Evolutionary conservation across 2,797 vertebrate species (phyloP), one percentile per base, ranked within the genome.

Genomic region (Sebastes aleutianus): DNA sequence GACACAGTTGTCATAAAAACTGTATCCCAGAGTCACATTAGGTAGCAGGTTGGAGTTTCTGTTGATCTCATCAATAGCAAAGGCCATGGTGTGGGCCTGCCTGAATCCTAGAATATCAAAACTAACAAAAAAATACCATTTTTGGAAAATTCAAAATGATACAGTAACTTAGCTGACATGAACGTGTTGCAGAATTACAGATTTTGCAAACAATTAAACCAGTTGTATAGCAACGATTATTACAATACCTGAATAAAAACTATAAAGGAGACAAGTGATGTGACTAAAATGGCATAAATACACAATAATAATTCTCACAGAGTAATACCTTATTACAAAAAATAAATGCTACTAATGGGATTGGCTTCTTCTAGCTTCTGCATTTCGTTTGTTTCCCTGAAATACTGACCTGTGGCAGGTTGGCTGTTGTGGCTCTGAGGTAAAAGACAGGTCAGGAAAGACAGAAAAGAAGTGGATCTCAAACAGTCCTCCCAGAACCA

Each of bases 401-500:
- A 32, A 32, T 32, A 32, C 85, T 90, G 36, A 92, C 91, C 88
- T 70, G 1, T 91, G 26, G 68, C 89, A 91, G 31, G 36, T 80
- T 3, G 91, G 90, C 36, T 91, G 80, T 27, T 91, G 79, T 10
- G 94, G 94, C 63, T 94, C 74, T 31, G 89, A 91, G 20, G 72
- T 92, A 64, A 93, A 96, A 59, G 88, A 90, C 34, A 93, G 57
- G 13, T 94, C 90, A 39, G 92, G 91, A 62, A 91, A 91, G 1
- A 87, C 43, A 12, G 93, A 89, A 43, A 88, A 86, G n/a, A 93
- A 86, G 27, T 91, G 80, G 6, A 94, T 68, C 73, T 88, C 78
- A 81, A 95, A 95, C 32, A 95, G 66, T 4, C 95, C 95, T 54
- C 94, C 94, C 1, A 95, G 74, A 63, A 95, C 69, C 47, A 95